Conservation (phyloP, 2,113 vertebrate genomes). For the Anarrhichthys ocellatus region DNA sequence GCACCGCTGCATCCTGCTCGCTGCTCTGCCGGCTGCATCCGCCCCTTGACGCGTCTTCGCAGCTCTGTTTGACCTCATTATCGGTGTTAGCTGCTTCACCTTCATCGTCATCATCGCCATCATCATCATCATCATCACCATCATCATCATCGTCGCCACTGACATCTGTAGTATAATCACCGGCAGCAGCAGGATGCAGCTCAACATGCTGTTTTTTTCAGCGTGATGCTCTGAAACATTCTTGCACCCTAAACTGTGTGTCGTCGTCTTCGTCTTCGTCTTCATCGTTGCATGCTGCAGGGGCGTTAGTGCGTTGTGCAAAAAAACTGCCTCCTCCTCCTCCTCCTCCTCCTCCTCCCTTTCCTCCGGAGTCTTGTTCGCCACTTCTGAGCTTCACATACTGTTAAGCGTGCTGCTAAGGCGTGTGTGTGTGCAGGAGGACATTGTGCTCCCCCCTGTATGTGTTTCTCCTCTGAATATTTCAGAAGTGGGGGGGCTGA, state of each 20-base stretch:
- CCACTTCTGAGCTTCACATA: conserved; percentile 59
- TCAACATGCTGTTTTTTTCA: conserved; percentile 53
- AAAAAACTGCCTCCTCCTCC: conserved; percentile 14
- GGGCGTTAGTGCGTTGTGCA: conserved; percentile 16
- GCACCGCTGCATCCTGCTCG: conserved; percentile 70
- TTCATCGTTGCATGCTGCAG: conserved; percentile 52
- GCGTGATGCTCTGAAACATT: conserved; percentile 32
- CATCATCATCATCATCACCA: neutral
- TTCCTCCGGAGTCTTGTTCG: conserved; percentile 40
- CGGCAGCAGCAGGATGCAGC: conserved; percentile 12
- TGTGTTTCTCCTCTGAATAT: conserved; percentile 74
- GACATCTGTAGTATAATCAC: conserved; percentile 49
- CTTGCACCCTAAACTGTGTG: conserved; percentile 18
- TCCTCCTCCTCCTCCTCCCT: conserved; percentile 1
- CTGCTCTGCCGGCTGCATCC: conserved; percentile 57
- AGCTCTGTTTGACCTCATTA: conserved; percentile 73
- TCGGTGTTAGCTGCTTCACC: conserved; percentile 44
- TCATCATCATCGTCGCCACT: conserved; percentile 15
- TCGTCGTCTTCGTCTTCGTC: conserved; percentile 22
- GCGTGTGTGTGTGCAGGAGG: no score
- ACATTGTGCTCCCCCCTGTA: conserved; percentile 26
- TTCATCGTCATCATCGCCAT: conserved; percentile 9
- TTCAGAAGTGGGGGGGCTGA: conserved; percentile 67
- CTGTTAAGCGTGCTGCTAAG: conserved; percentile 46
- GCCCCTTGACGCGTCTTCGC: conserved; percentile 43